Conservation (phyloP, 1,140 invertebrate species). For the Polyergus mexicanus region DNA sequence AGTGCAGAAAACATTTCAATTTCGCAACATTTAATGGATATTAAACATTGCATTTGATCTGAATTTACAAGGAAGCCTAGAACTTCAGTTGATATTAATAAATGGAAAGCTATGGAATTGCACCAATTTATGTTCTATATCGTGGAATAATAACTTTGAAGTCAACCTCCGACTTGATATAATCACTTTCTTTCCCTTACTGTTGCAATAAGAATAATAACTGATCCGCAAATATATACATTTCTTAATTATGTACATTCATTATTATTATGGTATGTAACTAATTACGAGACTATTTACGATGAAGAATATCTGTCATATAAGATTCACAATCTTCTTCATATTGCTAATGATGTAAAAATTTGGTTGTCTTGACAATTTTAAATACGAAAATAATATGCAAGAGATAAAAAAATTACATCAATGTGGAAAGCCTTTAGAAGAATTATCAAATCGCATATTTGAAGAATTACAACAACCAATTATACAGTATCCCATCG, state of each 20-base stretch:
- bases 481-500: neutral
- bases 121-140: neutral
- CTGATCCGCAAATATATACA: neutral
- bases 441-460: neutral
- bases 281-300: too few relatives aligned
- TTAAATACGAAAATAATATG: too few relatives aligned
- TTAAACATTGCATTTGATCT: neutral
- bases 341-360: too few relatives aligned
- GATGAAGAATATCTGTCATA: too few relatives aligned
- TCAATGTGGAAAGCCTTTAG: neutral
- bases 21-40: neutral
- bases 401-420: too few relatives aligned
- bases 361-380: too few relatives aligned
- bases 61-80: too few relatives aligned
- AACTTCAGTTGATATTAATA: neutral
- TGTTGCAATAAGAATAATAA: slow-evolving; percentile 4
- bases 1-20: neutral
- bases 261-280: too few relatives aligned
- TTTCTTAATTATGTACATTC: too few relatives aligned
- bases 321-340: too few relatives aligned
- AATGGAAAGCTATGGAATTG: neutral
- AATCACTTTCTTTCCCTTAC: slow-evolving; percentile 6
- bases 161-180: neutral
- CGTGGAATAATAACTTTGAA: neutral
- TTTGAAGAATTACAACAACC: neutral